These are phyloP conservation scores for Pseudorasbora parva DNA, from an alignment of 2,113 vertebrate genomes.

Conservation along the genomic window DNA sequence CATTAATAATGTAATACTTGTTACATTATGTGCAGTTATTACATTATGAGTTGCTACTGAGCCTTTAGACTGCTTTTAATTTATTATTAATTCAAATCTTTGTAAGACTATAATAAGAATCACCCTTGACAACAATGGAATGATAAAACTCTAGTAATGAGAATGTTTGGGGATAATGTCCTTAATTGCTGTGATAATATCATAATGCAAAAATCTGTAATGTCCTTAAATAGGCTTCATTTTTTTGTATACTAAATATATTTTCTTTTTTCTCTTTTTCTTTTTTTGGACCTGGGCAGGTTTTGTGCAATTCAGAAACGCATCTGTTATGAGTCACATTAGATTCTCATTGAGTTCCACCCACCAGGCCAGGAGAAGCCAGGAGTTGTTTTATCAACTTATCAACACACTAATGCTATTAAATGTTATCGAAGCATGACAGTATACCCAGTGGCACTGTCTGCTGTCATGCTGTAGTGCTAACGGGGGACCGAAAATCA, in stretches of 20 bases:
- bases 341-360: neutral
- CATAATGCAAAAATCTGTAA: neutral
- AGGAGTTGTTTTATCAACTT: constrained; percentile 25
- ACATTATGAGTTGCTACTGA: neutral
- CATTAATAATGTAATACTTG: no score
- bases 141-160: neutral
- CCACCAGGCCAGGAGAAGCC: constrained; percentile 12
- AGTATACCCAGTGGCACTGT: constrained; percentile 37
- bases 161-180: neutral
- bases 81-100: neutral
- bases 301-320: neutral
- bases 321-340: constrained; percentile 9
- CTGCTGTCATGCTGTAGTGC: neutral
- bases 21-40: no score
- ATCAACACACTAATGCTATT: constrained; percentile 37
- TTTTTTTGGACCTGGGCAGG: neutral
- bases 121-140: neutral
- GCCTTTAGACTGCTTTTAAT: neutral
- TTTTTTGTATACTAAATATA: neutral
- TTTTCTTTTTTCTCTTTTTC: neutral
- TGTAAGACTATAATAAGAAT: neutral
- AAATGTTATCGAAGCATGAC: constrained; percentile 34
- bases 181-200: neutral
- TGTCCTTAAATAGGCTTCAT: neutral
- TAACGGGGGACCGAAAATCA: constrained; percentile 15